phyloP scores from a whole-genome alignment of 2,797 vertebrate genomes.

The Eidolon dupreanum region DNA sequence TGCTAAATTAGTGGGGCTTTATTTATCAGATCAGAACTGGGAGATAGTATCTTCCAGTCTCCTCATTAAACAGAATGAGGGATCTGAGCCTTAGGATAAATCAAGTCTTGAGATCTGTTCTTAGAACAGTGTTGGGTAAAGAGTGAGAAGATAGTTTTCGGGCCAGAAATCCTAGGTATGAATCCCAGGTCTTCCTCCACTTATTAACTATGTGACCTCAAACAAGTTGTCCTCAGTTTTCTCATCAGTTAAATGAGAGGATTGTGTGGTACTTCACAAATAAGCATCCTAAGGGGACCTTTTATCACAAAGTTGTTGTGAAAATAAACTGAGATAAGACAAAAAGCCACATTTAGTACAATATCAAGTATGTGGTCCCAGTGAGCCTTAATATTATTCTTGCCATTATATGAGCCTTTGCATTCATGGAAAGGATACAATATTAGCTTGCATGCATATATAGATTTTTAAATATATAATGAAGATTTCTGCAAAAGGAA shows the following conservation, averaged over 20 bases:
- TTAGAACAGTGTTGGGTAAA: background rate
- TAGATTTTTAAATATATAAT: background rate
- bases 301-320: conserved; percentile 21
- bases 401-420: background rate
- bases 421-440: background rate
- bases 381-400: background rate
- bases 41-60: background rate
- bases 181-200: background rate
- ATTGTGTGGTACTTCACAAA: conserved; percentile 45
- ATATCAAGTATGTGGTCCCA: background rate
- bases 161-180: background rate
- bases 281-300: background rate
- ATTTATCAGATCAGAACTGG: conserved; percentile 33
- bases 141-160: conserved; percentile 10
- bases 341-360: background rate
- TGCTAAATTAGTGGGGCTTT: background rate
- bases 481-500: conserved; percentile 22
- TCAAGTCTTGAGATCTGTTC: conserved; percentile 9
- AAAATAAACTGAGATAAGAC: conserved; percentile 53
- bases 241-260: background rate
- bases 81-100: conserved; percentile 35
- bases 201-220: background rate
- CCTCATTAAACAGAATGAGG: conserved; percentile 35
- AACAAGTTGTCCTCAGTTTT: conserved; percentile 32
- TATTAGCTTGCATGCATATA: conserved; percentile 2